Evolutionary conservation across 2,888 invertebrate species (phyloP).

Genomic region (Ophion slaviceki): DNA sequence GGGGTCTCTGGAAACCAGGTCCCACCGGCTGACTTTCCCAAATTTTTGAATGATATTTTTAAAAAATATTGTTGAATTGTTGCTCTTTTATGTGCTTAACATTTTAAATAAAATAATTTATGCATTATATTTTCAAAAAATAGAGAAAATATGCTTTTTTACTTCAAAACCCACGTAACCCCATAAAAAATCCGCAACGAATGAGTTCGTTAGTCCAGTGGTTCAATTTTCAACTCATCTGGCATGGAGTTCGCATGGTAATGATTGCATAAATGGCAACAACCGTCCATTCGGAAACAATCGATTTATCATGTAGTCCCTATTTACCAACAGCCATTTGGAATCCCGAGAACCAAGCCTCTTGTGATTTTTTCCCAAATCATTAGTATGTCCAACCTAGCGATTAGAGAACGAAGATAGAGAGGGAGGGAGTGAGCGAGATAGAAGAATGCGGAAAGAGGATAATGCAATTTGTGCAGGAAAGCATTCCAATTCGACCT

Average conservation of each 20-base stretch:
- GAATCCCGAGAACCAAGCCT: conserved; percentile 30
- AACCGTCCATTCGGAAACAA: conserved; percentile 12
- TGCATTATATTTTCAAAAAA: too few relatives aligned
- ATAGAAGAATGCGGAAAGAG: not conserved
- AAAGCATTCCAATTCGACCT: conserved; percentile 47
- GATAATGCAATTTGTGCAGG: not conserved
- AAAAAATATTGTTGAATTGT: too few relatives aligned
- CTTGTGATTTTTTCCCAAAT: conserved; percentile 6
- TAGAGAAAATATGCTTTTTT: too few relatives aligned
- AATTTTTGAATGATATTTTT: too few relatives aligned
- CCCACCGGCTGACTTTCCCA: too few relatives aligned
- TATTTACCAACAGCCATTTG: not conserved
- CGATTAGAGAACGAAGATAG: conserved; percentile 11
- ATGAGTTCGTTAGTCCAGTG: not conserved
- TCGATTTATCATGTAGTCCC: conserved; percentile 47
- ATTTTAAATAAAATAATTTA: too few relatives aligned
- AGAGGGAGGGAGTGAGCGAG: not conserved
- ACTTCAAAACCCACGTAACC: not conserved
- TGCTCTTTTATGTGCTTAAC: too few relatives aligned
- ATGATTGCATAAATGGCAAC: conserved; percentile 16
- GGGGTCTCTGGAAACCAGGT: too few relatives aligned
- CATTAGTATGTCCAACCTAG: conserved; percentile 10
- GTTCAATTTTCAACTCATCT: not conserved
- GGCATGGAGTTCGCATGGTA: not conserved
- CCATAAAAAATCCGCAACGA: not conserved